A percentile compares a stretch with the other conserved stretches of the same genome.
These are phyloP conservation scores for Hemicentrotus pulcherrimus DNA, from an alignment of 35 echinoderm and acorn worm genomes.

Conservation along the genomic window DNA sequence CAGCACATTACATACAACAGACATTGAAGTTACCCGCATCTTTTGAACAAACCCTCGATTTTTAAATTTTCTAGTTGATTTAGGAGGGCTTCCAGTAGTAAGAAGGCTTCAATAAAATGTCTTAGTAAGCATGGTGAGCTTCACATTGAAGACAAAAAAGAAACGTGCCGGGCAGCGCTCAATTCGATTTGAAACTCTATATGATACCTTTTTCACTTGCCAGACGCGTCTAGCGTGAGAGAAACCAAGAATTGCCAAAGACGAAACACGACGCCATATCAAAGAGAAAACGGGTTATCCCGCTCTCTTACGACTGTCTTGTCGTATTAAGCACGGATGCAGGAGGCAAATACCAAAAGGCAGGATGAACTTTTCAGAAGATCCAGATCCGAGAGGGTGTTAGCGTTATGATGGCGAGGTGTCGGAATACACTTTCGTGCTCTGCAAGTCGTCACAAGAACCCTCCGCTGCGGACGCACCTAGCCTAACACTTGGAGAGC, in stretches of 20 bases:
- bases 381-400: neutral
- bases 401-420: neutral
- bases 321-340: neutral
- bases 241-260: neutral
- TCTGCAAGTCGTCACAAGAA: neutral
- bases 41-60: neutral
- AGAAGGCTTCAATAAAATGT: neutral
- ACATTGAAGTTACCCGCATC: neutral
- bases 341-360: neutral
- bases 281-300: neutral
- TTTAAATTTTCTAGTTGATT: neutral
- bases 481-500: neutral
- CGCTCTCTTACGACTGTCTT: neutral
- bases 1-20: too few relatives aligned
- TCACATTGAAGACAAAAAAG: neutral
- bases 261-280: neutral
- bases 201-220: neutral
- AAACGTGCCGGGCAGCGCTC: neutral
- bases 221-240: neutral
- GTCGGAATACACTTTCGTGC: neutral
- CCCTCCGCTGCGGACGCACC: neutral
- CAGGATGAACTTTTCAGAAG: neutral
- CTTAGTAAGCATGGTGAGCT: neutral
- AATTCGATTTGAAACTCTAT: neutral
- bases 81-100: neutral